Percentiles rank a stretch among this genome's conserved stretches.
Evolutionary conservation across 2,113 vertebrate genomes (phyloP).

Genomic region (Triplophysa rosa): DNA sequence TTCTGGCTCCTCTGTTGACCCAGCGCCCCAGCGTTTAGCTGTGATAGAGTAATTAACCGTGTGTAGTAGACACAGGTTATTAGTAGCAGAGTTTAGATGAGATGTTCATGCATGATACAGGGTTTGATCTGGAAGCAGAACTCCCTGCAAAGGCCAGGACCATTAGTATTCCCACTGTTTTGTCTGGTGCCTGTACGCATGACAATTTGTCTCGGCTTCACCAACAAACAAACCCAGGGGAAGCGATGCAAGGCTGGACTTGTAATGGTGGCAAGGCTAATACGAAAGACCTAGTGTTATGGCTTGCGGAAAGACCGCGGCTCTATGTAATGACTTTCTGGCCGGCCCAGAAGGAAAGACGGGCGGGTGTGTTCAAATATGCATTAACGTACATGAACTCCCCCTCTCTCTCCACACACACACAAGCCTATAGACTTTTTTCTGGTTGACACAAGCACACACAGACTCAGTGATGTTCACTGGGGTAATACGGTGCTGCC

Average conservation of each 20-base stretch:
- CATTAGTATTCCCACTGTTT: conserved; percentile 43
- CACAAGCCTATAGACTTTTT: conserved; percentile 3
- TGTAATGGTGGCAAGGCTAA: conserved; percentile 35
- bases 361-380: neutral
- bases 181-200: conserved; percentile 33
- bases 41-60: conserved; percentile 41
- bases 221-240: conserved; percentile 35
- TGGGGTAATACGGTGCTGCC: conserved; percentile 43
- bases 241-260: conserved; percentile 37
- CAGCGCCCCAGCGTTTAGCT: neutral
- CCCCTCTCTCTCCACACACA: neutral
- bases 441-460: conserved; percentile 12
- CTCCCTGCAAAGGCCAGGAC: conserved; percentile 34
- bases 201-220: conserved; percentile 46
- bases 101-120: conserved; percentile 30
- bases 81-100: conserved; percentile 33
- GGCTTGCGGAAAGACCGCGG: conserved; percentile 22
- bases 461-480: conserved; percentile 7
- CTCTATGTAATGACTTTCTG: conserved; percentile 33
- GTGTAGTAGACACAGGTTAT: conserved; percentile 33
- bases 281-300: conserved; percentile 35
- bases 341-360: conserved; percentile 28
- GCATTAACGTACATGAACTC: conserved; percentile 10
- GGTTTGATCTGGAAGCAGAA: conserved; percentile 28
- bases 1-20: conserved; percentile 11